Conservation (phyloP, 2,113 vertebrate genomes). For the Pelusios castaneus region DNA sequence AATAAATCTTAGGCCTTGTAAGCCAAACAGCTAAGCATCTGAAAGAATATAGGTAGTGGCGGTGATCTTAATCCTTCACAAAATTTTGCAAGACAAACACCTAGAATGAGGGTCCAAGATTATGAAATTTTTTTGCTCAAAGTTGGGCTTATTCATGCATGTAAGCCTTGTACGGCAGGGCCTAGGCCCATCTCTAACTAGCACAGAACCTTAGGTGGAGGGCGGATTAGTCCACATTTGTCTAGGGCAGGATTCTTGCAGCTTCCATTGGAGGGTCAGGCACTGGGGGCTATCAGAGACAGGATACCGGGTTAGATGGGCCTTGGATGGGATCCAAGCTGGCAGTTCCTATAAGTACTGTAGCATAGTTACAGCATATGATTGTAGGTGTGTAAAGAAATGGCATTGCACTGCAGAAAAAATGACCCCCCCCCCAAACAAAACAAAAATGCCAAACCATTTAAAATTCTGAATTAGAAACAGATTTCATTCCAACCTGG, state of each 20-base stretch:
- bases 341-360: neutral
- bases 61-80: neutral
- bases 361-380: rapidly evolving
- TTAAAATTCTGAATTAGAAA: neutral
- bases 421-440: too few relatives aligned
- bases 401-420: rapidly evolving
- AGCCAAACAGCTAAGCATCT: neutral
- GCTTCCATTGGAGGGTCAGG: neutral
- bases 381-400: rapidly evolving
- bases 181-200: neutral
- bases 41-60: rapidly evolving
- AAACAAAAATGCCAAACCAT: neutral
- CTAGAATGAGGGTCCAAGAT: neutral
- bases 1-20: neutral
- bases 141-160: neutral
- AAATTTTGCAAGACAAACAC: rapidly evolving
- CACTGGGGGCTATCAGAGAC: neutral
- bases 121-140: neutral
- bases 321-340: neutral
- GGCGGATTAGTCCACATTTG: neutral
- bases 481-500: conserved; percentile 60
- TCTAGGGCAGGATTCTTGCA: neutral
- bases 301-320: rapidly evolving
- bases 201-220: neutral
- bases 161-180: neutral